Base-by-base conservation (phyloP, 2,113 vertebrate species). In the Myotis brandtii region DNA sequence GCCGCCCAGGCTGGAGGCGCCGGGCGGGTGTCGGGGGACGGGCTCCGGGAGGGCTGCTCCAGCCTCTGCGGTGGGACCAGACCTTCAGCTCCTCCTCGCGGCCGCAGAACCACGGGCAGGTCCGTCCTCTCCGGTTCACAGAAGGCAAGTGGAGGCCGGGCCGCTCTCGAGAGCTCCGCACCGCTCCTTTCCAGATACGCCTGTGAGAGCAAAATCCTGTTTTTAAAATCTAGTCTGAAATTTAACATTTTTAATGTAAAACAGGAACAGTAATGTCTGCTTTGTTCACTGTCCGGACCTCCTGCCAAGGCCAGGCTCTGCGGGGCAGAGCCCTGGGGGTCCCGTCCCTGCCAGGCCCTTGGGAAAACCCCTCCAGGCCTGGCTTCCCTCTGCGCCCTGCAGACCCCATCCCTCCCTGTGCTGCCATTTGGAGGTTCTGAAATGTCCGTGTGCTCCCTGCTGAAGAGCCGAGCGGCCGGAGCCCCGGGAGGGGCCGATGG, bases 151-250 rank as follows among this genome's bases (percentile, higher is more conserved):
- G 2, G 81, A 66, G 23, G 25, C 11, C 54, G 54, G 30, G 25
- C 46, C 14, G 13, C 54, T 40, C 30, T 32, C 14, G 7, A 64
- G 87, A 66, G 32, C 64, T 46, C 59, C n/a, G 25, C n/a, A 32
- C 62, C 20, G 18, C 18, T 84, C 48, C 27, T 27, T 50, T 21
- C 40, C 43, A 91, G 46, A 48, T 40, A 56, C 9, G 52, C 27
- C 56, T 48, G 34, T 13, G 48, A 92, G 89, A 37, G 27, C n/a
- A 89, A 95, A 94, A 25, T 50, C 66, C 5, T 67, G 25, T 70
- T 82, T 75, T 52, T 32, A 77, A 95, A 94, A 86, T 48, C 54
- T 62, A 32, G 21, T 56, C 54, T 70, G 30, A 91, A 94, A 69
- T 89, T 64, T 34, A 20, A 94, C 86, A 12, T 16, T 18, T 70